These are phyloP conservation scores for Mormyrus proboscirostris DNA, from an alignment of 2,797 vertebrate genomes.

Conservation along the genomic window DNA sequence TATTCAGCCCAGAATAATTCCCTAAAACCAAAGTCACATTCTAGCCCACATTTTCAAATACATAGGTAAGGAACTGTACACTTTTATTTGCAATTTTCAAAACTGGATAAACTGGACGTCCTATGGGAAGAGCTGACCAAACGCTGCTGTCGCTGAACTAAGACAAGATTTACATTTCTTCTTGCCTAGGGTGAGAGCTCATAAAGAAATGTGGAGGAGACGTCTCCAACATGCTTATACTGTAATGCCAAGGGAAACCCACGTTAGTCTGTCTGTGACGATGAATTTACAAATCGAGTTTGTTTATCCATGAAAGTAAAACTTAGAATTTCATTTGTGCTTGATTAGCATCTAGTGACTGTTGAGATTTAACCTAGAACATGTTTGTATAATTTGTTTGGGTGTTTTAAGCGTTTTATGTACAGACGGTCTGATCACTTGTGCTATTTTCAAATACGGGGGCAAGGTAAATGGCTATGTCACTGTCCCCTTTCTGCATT, in stretches of 20 bases:
- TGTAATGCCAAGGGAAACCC: background rate
- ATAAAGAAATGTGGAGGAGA: background rate
- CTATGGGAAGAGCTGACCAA: background rate
- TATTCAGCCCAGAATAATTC: background rate
- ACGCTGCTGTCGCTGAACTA: background rate
- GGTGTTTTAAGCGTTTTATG: background rate
- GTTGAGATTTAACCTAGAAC: background rate
- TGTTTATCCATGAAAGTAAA: background rate
- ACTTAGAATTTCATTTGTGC: background rate
- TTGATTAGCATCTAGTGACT: background rate
- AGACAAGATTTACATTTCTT: background rate
- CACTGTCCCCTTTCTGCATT: background rate
- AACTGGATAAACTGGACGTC: background rate
- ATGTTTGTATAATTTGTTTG: background rate
- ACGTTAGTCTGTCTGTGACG: background rate
- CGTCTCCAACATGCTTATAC: background rate
- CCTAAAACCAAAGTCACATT: background rate
- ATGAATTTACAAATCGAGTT: background rate
- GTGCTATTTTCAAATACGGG: background rate
- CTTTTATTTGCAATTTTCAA: background rate
- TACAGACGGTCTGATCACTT: background rate
- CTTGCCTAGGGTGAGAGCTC: background rate
- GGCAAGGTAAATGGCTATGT: background rate
- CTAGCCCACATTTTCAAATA: background rate
- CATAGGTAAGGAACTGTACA: background rate